phyloP scores from a whole-genome alignment of 2,797 vertebrate species.

The Sarcoramphus papa region DNA sequence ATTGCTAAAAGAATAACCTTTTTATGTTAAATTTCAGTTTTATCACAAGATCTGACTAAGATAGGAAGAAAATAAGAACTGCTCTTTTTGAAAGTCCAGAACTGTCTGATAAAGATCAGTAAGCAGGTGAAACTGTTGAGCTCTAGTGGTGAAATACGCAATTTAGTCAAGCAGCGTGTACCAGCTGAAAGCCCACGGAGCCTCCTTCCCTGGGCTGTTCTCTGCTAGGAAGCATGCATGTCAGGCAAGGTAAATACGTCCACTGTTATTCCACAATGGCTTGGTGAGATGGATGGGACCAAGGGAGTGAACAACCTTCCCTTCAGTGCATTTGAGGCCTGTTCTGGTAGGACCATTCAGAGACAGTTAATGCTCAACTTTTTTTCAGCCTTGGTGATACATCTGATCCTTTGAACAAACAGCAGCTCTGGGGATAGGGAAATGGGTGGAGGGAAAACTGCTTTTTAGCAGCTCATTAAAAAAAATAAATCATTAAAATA shows the following conservation, averaged over 20 bases:
- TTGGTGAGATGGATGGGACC: background rate
- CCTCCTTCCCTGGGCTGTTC: background rate
- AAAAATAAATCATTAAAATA: background rate
- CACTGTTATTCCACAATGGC: background rate
- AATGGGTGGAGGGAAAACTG: background rate
- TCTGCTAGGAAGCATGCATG: accelerated
- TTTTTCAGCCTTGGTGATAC: background rate
- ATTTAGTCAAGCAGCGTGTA: background rate
- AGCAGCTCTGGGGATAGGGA: background rate
- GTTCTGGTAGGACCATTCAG: background rate
- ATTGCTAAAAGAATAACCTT: background rate
- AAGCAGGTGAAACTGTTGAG: background rate
- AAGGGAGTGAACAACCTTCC: background rate
- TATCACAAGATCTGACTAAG: background rate
- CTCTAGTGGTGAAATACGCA: background rate
- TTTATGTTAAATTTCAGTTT: background rate
- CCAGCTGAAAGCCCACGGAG: background rate
- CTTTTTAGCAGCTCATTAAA: background rate
- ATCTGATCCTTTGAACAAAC: background rate
- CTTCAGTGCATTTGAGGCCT: background rate
- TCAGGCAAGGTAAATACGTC: background rate
- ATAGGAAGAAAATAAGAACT: background rate
- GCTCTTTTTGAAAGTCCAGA: background rate
- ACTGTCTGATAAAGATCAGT: background rate
- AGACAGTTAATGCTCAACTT: background rate